Conservation (phyloP, 2,888 invertebrate species). For the Euzophera pinguis region DNA sequence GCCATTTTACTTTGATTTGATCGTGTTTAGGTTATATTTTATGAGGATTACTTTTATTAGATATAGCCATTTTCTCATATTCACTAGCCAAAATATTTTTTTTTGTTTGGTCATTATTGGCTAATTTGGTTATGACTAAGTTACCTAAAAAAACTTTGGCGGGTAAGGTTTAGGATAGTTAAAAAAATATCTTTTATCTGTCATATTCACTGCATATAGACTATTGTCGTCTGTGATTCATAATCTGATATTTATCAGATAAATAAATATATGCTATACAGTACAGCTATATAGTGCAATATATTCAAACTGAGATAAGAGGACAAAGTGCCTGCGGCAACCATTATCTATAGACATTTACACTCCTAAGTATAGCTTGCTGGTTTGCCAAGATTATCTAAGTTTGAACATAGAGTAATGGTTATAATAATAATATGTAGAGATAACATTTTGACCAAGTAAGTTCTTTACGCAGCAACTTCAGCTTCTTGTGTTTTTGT, state of each 20-base stretch:
- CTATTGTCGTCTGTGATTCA: constrained; percentile 7
- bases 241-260: constrained; percentile 9
- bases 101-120: too few relatives aligned
- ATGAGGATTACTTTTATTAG: not conserved
- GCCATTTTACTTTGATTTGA: constrained; percentile 19
- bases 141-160: too few relatives aligned
- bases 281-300: constrained; percentile 1
- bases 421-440: not conserved
- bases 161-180: constrained; percentile 1
- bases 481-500: too few relatives aligned
- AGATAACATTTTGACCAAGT: not conserved
- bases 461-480: not conserved
- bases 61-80: too few relatives aligned
- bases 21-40: not conserved
- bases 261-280: constrained; percentile 8
- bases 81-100: too few relatives aligned
- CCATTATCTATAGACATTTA: constrained; percentile 21
- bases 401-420: constrained; percentile 14
- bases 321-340: constrained; percentile 19
- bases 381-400: constrained; percentile 19
- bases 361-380: constrained; percentile 23
- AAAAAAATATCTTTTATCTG: not conserved
- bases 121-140: too few relatives aligned
- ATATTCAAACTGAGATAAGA: constrained; percentile 17
- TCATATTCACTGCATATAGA: not conserved